Evolutionary conservation across 1,140 invertebrate genomes (phyloP).

Genomic region (Stenopsyche tienmushanensis): DNA sequence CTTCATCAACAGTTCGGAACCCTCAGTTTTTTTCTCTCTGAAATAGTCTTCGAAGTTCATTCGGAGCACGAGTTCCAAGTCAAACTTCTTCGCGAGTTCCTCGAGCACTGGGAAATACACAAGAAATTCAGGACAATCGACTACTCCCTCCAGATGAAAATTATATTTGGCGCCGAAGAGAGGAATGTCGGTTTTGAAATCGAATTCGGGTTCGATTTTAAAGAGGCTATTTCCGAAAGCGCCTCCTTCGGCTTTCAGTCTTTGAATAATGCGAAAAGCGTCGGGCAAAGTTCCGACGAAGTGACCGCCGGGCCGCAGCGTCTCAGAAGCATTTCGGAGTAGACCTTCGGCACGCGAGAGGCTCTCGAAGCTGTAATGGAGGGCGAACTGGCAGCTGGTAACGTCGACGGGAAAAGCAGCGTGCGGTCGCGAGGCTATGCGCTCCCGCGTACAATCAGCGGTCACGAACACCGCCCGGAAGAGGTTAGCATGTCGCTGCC

Average conservation of each 20-base stretch:
- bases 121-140: conserved; percentile 98
- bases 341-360: conserved; percentile 88
- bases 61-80: conserved; percentile 74
- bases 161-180: conserved; percentile 96
- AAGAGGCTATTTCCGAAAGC: conserved; percentile 88
- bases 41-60: conserved; percentile 82
- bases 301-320: conserved; percentile 83
- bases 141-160: conserved; percentile 93
- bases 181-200: conserved; percentile 69
- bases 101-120: conserved; percentile 88
- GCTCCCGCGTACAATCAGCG: conserved; percentile 87
- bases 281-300: conserved; percentile 97
- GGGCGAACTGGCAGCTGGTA: conserved; percentile 96
- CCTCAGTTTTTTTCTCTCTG: conserved; percentile 63
- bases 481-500: no score
- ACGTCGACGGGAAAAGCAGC: conserved; percentile 80
- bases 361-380: conserved; percentile 96
- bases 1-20: conserved; percentile 65
- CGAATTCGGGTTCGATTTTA: conserved; percentile 75
- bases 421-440: conserved; percentile 68
- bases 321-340: conserved; percentile 90
- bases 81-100: conserved; percentile 80
- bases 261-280: conserved; percentile 82
- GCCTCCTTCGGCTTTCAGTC: conserved; percentile 60
- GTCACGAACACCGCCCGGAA: conserved; percentile 87